Percentiles rank a stretch among this genome's conserved stretches.
Evolutionary conservation across 2,797 vertebrate genomes (phyloP).

Genomic region (Helostoma temminkii): DNA sequence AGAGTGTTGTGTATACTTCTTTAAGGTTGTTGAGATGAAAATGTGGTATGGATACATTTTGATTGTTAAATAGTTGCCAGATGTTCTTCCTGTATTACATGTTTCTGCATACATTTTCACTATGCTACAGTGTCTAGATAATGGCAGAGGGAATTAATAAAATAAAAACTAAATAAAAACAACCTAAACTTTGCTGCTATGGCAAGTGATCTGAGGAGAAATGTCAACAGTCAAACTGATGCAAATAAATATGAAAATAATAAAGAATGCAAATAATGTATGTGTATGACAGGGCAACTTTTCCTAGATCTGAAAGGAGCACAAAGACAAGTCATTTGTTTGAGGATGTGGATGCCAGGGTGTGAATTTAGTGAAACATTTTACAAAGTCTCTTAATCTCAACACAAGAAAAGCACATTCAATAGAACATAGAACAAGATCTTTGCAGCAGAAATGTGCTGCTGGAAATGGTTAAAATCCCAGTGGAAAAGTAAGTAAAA

Average conservation of each 20-base stretch:
- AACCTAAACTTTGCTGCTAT: background rate
- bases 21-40: too few relatives aligned
- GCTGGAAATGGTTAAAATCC: background rate
- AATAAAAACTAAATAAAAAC: background rate
- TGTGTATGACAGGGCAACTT: background rate
- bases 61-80: too few relatives aligned
- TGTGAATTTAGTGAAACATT: background rate
- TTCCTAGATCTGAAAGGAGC: background rate
- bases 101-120: background rate
- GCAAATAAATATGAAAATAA: conserved; percentile 2
- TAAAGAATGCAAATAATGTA: background rate
- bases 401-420: conserved; percentile 7
- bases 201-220: background rate
- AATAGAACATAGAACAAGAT: conserved; percentile 14
- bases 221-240: background rate
- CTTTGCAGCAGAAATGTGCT: background rate
- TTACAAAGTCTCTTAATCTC: background rate
- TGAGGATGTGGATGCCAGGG: background rate
- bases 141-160: background rate
- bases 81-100: too few relatives aligned
- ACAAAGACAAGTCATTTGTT: conserved; percentile 7
- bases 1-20: too few relatives aligned
- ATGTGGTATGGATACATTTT: too few relatives aligned
- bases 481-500: background rate
- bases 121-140: background rate